Evolutionary conservation across 1,140 invertebrate species (phyloP), one percentile per base, ranked within the genome.

Genomic region (Caenorhabditis briggsae): DNA sequence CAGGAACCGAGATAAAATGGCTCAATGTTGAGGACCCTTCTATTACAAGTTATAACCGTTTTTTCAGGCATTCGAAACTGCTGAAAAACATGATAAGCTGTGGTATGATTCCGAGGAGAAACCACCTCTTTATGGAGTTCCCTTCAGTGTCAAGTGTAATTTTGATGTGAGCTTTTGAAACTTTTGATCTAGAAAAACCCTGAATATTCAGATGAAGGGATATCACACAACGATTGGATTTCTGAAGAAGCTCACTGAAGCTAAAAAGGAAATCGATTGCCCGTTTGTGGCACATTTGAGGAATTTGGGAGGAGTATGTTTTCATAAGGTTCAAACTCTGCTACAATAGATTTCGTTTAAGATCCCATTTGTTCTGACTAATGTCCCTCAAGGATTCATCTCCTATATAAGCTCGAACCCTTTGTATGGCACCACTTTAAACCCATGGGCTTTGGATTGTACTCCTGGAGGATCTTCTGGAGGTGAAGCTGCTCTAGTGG

Each of bases 351-450:
- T 23, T 20, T 61, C 5, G 70, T 18, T 93, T 55, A 93, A 92
- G n/a, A 88, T 94, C 41, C 93, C 93, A 1, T 94, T 94, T 89
- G 92, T 91, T 65, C 91, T 93, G 83, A 94, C 93, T 7, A 94
- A 94, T 88, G 90, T 93, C 6, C 93, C 93, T 11, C 93, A 94
- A 85, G 90, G 90, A 18, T 82, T 93, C 23, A 59, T 93, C 6
- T 91, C 90, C n/a, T 92, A 89, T 78, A 88, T 90, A 20, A 92
- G 91, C 82, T 91, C 91, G n/a, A 92, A 92, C 64, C 78, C 91
- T 1, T 89, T 92, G 5, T 92, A 92, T 74, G 92, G 92, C 7
- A 92, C 90, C 1, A 92, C 91, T 8, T 20, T 12, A 12, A 92
- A 92, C 84, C 91, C 91, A 89, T 70, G 86, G 89, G 82, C 53